Conservation (phyloP, 2,113 vertebrate genomes). For the Rallus limicola region DNA sequence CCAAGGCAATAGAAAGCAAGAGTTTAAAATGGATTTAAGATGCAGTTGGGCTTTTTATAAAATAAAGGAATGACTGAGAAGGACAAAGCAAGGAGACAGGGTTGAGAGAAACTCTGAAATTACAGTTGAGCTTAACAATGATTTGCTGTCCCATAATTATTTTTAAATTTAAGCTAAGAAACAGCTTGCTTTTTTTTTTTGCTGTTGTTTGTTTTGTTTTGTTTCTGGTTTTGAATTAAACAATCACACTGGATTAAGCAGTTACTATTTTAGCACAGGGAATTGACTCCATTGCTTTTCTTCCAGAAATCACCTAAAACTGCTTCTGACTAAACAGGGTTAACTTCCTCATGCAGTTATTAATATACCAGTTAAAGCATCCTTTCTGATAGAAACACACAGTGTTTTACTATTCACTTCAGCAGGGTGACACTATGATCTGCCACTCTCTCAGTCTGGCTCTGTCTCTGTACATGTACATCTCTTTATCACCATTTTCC, state of each 20-base stretch:
- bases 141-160: not conserved
- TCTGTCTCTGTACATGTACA: not conserved
- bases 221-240: not conserved
- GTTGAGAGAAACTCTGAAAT: not conserved
- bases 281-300: not conserved
- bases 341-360: not conserved
- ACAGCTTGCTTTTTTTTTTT: not conserved
- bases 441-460: not conserved
- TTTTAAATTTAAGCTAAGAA: not conserved
- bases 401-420: not conserved
- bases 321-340: not conserved
- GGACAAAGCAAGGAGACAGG: conserved; percentile 9
- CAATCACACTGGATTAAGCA: not conserved
- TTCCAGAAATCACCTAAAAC: not conserved
- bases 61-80: not conserved
- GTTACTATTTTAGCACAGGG: not conserved
- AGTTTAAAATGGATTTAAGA: conserved; percentile 37
- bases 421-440: not conserved
- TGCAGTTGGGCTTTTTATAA: conserved; percentile 2
- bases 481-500: not conserved
- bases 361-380: not conserved
- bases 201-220: too few species aligned
- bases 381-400: not conserved
- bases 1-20: conserved; percentile 8
- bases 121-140: not conserved